Base-by-base conservation (phyloP, 2,113 vertebrate genomes). In the Brachypteracias leptosomus region DNA sequence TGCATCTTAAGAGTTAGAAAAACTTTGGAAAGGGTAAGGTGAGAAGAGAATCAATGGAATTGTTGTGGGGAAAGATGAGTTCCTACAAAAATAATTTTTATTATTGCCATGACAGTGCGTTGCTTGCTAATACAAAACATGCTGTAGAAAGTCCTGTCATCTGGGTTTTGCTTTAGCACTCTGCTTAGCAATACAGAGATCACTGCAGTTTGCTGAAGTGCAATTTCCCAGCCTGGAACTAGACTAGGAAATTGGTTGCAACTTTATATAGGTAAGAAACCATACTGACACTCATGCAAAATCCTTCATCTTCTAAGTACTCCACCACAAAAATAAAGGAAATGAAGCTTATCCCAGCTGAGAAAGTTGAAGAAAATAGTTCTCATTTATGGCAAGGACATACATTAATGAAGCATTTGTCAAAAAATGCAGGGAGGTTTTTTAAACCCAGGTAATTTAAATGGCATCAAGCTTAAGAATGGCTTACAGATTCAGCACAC, bases 111-210 rank as follows among this genome's bases (percentile, higher is more conserved):
- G 33, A 55, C 49, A 24, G 54, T 51, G 20, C 47, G 66, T 88
- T 92, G 40, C 88, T 91, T 74, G 81, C 61, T 94, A 81, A 82
- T 78, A 51, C 16, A 80, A 92, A 90, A 88, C 83, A 95, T 51
- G 80, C 46, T 0, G 1, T 14, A 84, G 83, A 90, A 93, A 95
- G 90, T 73, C 58, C 51, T 90, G 61, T 58, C 76, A 24, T 92
- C 59, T 77, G 83, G 59, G 20, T 79, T 95, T 80, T 83, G 21
- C 31, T 94, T 85, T 70, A 73, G 46, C 31, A 47, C 16, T 40
- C 10, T 74, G 16, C 57, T 93, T 54, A 86, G 67, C 55, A 93
- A 33, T 13, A 79, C 44, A 93, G 72, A 67, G 86, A 90, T 70
- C 68, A 63, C 33, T 74, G 16, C 52, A 62, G 42, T 63, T 77